Evolutionary conservation across 2,888 invertebrate species (phyloP), one percentile per base, ranked within the genome.

Genomic region (Temnothorax unifasciatus): DNA sequence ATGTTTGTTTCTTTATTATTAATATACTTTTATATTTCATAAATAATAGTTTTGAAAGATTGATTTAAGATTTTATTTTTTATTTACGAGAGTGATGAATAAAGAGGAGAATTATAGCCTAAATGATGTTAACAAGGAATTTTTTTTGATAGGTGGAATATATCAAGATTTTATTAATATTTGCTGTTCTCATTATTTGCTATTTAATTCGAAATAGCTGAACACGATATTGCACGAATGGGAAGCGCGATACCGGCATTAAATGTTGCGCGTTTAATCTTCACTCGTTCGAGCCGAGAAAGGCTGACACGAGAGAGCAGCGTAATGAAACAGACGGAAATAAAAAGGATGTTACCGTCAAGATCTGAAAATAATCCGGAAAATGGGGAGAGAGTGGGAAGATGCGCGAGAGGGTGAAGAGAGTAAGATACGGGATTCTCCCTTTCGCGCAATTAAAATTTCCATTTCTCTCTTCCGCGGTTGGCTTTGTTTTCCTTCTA

Each of bases 401-500:
- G n/a, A 34, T 63, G 50, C 18, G 57, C 8, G 54, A 41, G 86
- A 18, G 82, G 44, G 57, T 21, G 38, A 21, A 29, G 74, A 82
- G 79, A 47, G 69, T 87, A 83, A 81, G 47, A 79, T 74, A 86
- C 83, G 84, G 83, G 82, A 79, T 87, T 90, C 88, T 71, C 84
- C 73, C 79, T 81, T 81, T 81, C 59, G 73, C 73, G 73, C 73
- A 81, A 81, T 81, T 81, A 81, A 81, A 81, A 81, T 81, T 81
- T 81, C 79, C 79, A 81, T 81, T 81, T 81, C 79, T 81, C 79
- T 81, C 59, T 81, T 73, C 15, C 73, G 47, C 13, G 59, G 79
- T 61, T 34, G 73, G 38, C 79, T 81, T 81, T 50, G 83, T 89
- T 85, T 85, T 83, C 88, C 85, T 83, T 86, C 83, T 83, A 61